Evolutionary conservation across 2,797 vertebrate genomes (phyloP).

Genomic region (Sebastes steindachneri): DNA sequence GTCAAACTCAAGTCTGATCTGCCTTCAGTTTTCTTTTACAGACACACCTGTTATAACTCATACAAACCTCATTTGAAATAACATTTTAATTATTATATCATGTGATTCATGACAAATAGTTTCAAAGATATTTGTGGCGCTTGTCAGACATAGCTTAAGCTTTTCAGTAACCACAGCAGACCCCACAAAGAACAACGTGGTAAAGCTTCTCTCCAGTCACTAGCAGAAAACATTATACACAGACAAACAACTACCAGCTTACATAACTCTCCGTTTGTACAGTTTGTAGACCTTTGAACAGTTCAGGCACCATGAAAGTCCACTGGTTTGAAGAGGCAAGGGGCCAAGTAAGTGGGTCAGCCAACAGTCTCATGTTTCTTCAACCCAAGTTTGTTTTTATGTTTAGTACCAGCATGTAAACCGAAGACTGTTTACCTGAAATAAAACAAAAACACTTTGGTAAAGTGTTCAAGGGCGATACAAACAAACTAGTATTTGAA

Average conservation of each 20-base stretch:
- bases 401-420: neutral
- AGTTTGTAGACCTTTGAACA: constrained; percentile 35
- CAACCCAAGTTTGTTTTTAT: accelerated
- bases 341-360: constrained; percentile 1
- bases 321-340: neutral
- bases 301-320: neutral
- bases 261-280: constrained; percentile 2
- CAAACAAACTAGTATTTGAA: neutral
- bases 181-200: neutral
- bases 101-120: neutral
- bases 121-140: neutral
- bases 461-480: neutral
- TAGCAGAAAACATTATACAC: neutral
- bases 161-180: neutral
- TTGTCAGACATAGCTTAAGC: neutral
- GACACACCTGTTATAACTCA: neutral
- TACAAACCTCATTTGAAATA: neutral
- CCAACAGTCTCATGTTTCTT: neutral
- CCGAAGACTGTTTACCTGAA: neutral
- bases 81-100: neutral
- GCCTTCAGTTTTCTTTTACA: neutral
- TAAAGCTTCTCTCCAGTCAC: neutral
- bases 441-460: neutral
- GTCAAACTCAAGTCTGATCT: too few relatives aligned
- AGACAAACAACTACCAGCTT: constrained; percentile 8